Evolutionary conservation across 2,113 vertebrate species (phyloP).

Genomic region (Cinclus mexicanus): DNA sequence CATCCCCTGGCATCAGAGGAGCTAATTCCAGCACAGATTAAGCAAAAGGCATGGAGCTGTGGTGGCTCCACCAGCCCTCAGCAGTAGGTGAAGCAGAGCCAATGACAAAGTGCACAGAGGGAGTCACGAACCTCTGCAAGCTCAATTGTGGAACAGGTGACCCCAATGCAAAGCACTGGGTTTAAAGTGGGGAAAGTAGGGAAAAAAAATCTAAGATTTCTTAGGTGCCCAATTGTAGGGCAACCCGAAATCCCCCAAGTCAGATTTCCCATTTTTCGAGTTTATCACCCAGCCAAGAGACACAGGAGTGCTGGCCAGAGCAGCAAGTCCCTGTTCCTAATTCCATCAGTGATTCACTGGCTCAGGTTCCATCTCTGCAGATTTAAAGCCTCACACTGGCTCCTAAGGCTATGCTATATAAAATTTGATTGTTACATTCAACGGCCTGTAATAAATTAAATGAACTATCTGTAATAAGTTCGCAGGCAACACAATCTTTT

Average conservation of each 20-base stretch:
- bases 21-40: neutral
- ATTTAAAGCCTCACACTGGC: slow-evolving; percentile 14
- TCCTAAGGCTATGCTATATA: slow-evolving; percentile 9
- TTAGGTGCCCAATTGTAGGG: neutral
- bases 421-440: slow-evolving; percentile 25
- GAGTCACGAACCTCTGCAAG: neutral
- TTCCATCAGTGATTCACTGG: neutral
- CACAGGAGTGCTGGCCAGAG: neutral
- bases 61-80: neutral
- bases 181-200: neutral
- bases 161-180: neutral
- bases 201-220: neutral
- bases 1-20: neutral
- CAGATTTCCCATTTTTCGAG: neutral
- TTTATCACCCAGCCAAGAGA: neutral
- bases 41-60: neutral
- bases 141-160: neutral
- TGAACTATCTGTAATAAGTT: slow-evolving; percentile 46
- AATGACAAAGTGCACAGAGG: fast-evolving
- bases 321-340: neutral
- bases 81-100: neutral
- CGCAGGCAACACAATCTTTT: slow-evolving; percentile 8
- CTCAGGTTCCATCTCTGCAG: neutral
- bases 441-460: slow-evolving; percentile 17
- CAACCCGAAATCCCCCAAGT: neutral